Base-by-base conservation (phyloP, 2,113 vertebrate genomes). In the Petroica traversi region DNA sequence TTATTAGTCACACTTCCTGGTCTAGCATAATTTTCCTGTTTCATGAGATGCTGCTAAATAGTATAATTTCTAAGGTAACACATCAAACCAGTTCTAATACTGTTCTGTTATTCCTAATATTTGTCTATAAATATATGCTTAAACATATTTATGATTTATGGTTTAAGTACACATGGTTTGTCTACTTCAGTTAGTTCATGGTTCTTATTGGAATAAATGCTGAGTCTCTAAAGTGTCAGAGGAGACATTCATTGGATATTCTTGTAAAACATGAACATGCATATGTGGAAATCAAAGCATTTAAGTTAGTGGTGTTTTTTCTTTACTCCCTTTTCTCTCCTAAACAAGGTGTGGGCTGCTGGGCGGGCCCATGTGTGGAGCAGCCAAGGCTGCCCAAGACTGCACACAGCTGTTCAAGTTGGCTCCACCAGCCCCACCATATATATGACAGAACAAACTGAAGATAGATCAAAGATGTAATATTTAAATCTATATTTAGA, bases 231-330 rank as follows among this genome's bases (percentile, higher is more conserved):
- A 55, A 52, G 17, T 29, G 33, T 63, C 12, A 45, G 33, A 76
- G 28, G n/a, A 41, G 17, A 36, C 13, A 9, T 80, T 22, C 11
- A 59, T 64, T 45, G 13, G 5, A 76, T 40, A 69, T 73, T 36
- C 13, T 68, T 46, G 6, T 16, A 55, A 68, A 89, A 75, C 12
- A 49, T 66, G 17, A 51, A 19, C n/a, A n/a, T 4, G 33, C 7
- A 18, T 6, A 18, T 48, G 9, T 29, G 23, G 11, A 45, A 62
- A 49, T 59, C 34, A 85, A 82, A 73, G 13, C 8, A 31, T 31
- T 49, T 52, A 19, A 12, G 0, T 54, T 45, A 34, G 8, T 38
- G 38, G 8, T 0, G 0, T 8, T 54, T 85, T 86, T 75, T 3
- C 4, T 31, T 67, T 48, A 5, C 8, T 48, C 2, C 1, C 1